A percentile compares a stretch with the other conserved stretches of the same genome.
Conservation (phyloP, 2,888 invertebrate species). For the Boloria selene region DNA sequence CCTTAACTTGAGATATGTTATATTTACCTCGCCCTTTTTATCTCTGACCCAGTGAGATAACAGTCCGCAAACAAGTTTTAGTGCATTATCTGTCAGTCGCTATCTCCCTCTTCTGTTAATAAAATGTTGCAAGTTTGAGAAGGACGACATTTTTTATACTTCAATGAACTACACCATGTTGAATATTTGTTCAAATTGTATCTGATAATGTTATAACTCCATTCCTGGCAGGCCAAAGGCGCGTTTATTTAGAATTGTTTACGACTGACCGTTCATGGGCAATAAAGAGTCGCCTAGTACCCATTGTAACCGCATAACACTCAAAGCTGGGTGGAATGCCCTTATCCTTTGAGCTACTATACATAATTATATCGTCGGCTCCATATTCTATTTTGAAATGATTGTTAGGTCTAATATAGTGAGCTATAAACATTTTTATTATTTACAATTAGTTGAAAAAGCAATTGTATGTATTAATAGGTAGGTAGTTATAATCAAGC, state of each 20-base stretch:
- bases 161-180: neutral
- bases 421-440: too few relatives aligned
- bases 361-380: conserved; percentile 27
- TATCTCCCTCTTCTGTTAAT: conserved; percentile 20
- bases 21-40: conserved; percentile 40
- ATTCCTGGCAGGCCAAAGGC: conserved; percentile 38
- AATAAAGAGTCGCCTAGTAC: conserved; percentile 59
- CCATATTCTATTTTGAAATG: conserved; percentile 18
- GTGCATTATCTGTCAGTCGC: conserved; percentile 28
- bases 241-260: conserved; percentile 71
- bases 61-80: conserved; percentile 38
- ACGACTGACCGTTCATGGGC: conserved; percentile 64
- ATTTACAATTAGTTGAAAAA: too few relatives aligned
- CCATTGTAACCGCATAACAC: conserved; percentile 55
- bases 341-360: conserved; percentile 42
- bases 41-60: conserved; percentile 47
- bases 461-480: too few relatives aligned
- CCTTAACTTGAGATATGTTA: conserved; percentile 25
- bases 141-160: conserved; percentile 15
- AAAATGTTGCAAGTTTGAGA: conserved; percentile 13
- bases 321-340: conserved; percentile 60
- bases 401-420: conserved; percentile 1
- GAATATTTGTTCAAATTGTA: conserved; percentile 15
- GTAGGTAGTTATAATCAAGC: too few relatives aligned
- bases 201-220: conserved; percentile 37